Percentiles rank a stretch among this genome's conserved stretches.
phyloP scores from a whole-genome alignment of 2,888 invertebrate species.

The Sesia apiformis region DNA sequence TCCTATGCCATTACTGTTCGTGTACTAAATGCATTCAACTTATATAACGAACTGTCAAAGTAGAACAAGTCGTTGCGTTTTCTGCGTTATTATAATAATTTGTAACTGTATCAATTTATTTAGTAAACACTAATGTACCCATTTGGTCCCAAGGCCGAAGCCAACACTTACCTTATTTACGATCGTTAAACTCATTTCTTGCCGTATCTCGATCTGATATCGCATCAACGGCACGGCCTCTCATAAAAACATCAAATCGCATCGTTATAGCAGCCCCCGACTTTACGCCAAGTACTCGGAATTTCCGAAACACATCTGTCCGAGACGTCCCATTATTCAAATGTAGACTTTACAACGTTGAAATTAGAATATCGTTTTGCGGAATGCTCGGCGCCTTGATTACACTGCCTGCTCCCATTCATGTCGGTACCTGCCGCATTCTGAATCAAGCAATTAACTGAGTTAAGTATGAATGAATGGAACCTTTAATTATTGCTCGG shows the following conservation, averaged over 20 bases:
- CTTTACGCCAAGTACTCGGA: not conserved
- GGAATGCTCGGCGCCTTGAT: not conserved
- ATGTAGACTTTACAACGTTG: not conserved
- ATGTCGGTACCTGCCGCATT: not conserved
- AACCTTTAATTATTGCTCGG: not conserved
- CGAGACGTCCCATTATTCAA: not conserved
- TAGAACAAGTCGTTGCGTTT: too few species aligned
- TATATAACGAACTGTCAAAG: too few species aligned
- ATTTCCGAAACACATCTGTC: conserved; percentile 1
- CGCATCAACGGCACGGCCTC: conserved; percentile 1
- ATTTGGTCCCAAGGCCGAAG: conserved; percentile 1
- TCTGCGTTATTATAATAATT: too few species aligned
- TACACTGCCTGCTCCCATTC: not conserved
- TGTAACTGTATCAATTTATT: not conserved
- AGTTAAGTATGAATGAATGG: not conserved
- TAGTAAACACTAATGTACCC: not conserved
- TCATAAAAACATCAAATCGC: conserved; percentile 3
- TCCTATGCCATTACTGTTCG: too few species aligned
- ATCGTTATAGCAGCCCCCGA: not conserved
- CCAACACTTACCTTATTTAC: conserved; percentile 3
- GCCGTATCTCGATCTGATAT: conserved; percentile 3
- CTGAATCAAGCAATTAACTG: not conserved
- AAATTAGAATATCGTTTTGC: not conserved
- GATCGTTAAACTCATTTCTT: conserved; percentile 3
- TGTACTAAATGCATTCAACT: too few species aligned